A percentile compares a stretch with the other conserved stretches of the same genome.
phyloP scores from a whole-genome alignment of 2,113 vertebrate genomes.

The Phylloscopus whistleri region DNA sequence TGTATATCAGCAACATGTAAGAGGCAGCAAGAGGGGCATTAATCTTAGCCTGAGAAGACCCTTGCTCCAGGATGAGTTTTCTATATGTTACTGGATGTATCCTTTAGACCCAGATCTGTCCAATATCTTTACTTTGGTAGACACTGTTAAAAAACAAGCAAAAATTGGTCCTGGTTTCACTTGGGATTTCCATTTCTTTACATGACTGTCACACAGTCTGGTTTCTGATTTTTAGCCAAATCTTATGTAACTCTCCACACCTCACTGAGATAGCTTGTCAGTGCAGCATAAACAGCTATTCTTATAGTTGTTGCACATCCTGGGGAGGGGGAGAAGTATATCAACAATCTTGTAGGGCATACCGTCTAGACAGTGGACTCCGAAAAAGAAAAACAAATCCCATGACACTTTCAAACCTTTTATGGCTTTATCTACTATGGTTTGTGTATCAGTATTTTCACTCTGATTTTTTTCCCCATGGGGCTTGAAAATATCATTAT shows the following conservation, averaged over 20 bases:
- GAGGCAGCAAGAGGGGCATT: not conserved
- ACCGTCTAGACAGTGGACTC: not conserved
- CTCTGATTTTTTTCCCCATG: not conserved
- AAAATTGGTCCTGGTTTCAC: not conserved
- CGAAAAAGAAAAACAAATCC: not conserved
- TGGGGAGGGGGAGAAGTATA: fast-evolving
- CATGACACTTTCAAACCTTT: not conserved
- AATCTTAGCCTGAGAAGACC: not conserved
- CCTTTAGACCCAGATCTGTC: not conserved
- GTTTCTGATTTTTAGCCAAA: not conserved
- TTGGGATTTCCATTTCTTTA: not conserved
- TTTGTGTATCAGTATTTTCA: not conserved
- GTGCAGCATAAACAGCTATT: not conserved
- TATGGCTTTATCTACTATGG: not conserved
- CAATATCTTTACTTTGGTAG: not conserved
- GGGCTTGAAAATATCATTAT: not conserved
- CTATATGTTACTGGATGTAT: not conserved
- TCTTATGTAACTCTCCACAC: not conserved
- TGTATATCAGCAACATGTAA: not conserved
- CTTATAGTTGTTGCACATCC: not conserved
- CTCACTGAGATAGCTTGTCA: not conserved
- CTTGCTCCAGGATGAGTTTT: not conserved
- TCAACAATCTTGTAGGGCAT: not conserved
- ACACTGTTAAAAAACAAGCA: not conserved
- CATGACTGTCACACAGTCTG: not conserved